phyloP scores from a whole-genome alignment of 30 jellyfish, hydroid and myxozoan genomes.

The Mastigias papua region DNA sequence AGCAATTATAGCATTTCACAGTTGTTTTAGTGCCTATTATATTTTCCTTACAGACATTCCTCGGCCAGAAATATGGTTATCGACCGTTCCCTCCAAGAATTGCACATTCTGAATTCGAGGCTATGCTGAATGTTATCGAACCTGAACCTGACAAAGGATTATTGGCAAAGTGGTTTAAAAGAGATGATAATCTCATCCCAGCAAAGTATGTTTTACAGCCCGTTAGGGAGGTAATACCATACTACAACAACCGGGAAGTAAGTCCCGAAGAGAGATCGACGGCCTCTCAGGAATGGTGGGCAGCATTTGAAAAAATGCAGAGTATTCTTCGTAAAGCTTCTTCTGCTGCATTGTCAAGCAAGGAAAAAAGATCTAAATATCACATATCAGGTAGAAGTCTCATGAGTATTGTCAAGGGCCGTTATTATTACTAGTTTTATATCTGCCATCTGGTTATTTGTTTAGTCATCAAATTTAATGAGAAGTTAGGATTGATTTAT shows the following conservation, averaged over 20 bases:
- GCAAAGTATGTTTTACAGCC: constrained; percentile 81
- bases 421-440: too few species aligned
- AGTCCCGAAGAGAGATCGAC: constrained; percentile 73
- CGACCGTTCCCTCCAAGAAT: constrained; percentile 96
- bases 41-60: constrained; percentile 85
- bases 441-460: too few species aligned
- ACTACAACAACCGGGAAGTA: constrained; percentile 76
- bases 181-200: constrained; percentile 84
- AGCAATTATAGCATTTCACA: too few species aligned
- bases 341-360: constrained; percentile 13
- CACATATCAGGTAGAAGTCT: constrained; percentile 77
- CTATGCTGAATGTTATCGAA: constrained; percentile 57
- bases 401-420: not conserved
- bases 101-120: constrained; percentile 74
- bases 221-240: constrained; percentile 71
- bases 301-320: constrained; percentile 86
- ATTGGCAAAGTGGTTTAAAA: constrained; percentile 71
- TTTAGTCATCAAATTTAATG: too few species aligned
- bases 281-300: constrained; percentile 93
- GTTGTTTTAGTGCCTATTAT: too few species aligned
- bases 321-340: constrained; percentile 78
- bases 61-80: constrained; percentile 91
- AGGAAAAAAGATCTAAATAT: constrained; percentile 58
- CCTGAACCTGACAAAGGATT: constrained; percentile 58
- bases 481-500: too few species aligned